Evolutionary conservation across 2,888 invertebrate species (phyloP).

Genomic region (Nomada ruficornis): DNA sequence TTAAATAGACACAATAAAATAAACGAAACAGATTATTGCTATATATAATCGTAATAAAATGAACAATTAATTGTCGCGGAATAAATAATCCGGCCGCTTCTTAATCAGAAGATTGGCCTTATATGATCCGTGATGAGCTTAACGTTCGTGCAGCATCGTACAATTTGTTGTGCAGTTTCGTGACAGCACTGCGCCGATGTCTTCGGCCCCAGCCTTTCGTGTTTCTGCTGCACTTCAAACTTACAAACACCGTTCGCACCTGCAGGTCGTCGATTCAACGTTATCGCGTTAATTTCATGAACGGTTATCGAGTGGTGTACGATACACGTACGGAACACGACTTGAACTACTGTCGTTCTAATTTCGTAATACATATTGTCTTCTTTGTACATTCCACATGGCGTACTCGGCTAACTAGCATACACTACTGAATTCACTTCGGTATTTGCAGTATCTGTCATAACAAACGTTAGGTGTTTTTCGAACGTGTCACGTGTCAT

Average conservation of each 20-base stretch:
- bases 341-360: conserved; percentile 25
- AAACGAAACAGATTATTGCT: neutral
- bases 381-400: conserved; percentile 29
- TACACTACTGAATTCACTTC: conserved; percentile 29
- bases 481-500: conserved; percentile 26
- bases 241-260: neutral
- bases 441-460: conserved; percentile 36
- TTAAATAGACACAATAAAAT: neutral
- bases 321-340: neutral
- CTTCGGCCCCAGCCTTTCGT: neutral
- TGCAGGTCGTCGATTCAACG: conserved; percentile 16
- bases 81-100: neutral
- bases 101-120: neutral
- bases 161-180: neutral
- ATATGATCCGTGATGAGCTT: neutral
- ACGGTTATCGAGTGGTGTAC: conserved; percentile 37
- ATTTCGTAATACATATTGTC: conserved; percentile 50
- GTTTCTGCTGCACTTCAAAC: no score
- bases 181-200: neutral
- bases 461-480: conserved; percentile 35
- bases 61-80: neutral
- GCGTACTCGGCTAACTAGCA: conserved; percentile 7
- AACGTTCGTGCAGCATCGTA: neutral
- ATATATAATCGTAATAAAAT: neutral
- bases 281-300: conserved; percentile 6